Evolutionary conservation across 2,797 vertebrate genomes (phyloP), one percentile per base, ranked within the genome.

Genomic region (Petrocephalus schoutedeni): DNA sequence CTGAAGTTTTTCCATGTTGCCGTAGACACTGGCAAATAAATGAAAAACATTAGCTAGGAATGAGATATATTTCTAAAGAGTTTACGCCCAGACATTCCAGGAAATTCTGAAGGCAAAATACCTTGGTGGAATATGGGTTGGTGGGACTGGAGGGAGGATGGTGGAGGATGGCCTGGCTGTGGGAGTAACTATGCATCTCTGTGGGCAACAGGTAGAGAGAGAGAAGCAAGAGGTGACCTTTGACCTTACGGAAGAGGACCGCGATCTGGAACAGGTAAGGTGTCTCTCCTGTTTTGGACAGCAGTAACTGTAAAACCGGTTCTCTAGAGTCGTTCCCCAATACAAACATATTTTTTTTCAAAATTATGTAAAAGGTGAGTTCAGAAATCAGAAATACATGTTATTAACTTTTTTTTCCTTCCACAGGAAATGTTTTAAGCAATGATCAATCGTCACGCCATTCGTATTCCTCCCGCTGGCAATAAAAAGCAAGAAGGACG

Each of bases 221-320:
- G 89, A 87, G 64, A 91, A 67, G 87, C 88, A 90, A 21, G 91
- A 92, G 45, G 67, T 93, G 64, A 59, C 84, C 86, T 92, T 92
- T 88, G 89, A 89, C 87, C 87, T 92, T 56, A 56, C 90, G 74
- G 88, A 93, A 32, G 91, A 92, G 86, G 90, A 93, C 45, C 88
- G 59, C 59, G 93, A 94, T 89, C 90, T 95, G 90, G 94, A 95
- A 74, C 94, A 94, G 92, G 94, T 95, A 92, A 53, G 36, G 14
- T 36, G 23, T 5, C 64, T 36, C 5, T 86, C 19, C 53, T 6
- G 74, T 53, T 59, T 41, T 36, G 21, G 16, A 82, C 67, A 87
- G 10, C 16, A 8, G 56, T 14, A 45, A 12, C 36, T 61, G 53
- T 4, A n/a, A 32, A 77, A 3, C 23, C 2, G 28, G 28, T 23